These are phyloP conservation scores for Drosophila sechellia DNA, from an alignment of 1,140 invertebrate species.

Conservation along the genomic window DNA sequence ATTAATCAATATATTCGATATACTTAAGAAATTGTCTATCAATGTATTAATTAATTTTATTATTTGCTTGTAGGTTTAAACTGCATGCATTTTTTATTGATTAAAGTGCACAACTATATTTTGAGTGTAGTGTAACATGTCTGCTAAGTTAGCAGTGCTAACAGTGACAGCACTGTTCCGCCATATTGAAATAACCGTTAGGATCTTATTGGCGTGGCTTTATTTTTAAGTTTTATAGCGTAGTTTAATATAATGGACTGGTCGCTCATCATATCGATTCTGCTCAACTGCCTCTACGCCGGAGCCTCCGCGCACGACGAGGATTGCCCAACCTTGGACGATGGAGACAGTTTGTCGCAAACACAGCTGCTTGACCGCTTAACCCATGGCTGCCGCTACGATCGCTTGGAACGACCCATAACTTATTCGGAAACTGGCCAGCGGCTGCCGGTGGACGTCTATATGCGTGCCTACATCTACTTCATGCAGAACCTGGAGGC, in stretches of 20 bases:
- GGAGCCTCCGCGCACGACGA: constrained; percentile 4
- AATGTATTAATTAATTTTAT: too few relatives aligned
- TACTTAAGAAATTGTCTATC: not conserved
- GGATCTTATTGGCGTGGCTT: constrained; percentile 10
- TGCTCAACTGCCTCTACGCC: constrained; percentile 43
- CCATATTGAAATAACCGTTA: constrained; percentile 36
- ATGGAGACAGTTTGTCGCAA: constrained; percentile 87
- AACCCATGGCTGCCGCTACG: constrained; percentile 90
- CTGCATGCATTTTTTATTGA: not conserved
- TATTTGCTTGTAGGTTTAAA: too few relatives aligned
- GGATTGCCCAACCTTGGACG: constrained; percentile 86
- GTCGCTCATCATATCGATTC: constrained; percentile 43
- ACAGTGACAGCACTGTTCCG: not conserved
- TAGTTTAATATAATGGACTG: constrained; percentile 35
- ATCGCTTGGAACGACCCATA: constrained; percentile 88
- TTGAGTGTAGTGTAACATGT: not conserved
- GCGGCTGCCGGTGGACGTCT: constrained; percentile 87
- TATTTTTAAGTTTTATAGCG: not conserved
- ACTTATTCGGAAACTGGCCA: constrained; percentile 76
- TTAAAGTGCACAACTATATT: not conserved
- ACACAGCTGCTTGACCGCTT: constrained; percentile 89
- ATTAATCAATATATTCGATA: not conserved
- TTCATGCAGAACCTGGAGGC: constrained; percentile 91
- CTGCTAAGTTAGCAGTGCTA: too few relatives aligned
- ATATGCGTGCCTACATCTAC: constrained; percentile 89